Conservation (phyloP, 2,113 vertebrate genomes). For the Lichenostomus cassidix region DNA sequence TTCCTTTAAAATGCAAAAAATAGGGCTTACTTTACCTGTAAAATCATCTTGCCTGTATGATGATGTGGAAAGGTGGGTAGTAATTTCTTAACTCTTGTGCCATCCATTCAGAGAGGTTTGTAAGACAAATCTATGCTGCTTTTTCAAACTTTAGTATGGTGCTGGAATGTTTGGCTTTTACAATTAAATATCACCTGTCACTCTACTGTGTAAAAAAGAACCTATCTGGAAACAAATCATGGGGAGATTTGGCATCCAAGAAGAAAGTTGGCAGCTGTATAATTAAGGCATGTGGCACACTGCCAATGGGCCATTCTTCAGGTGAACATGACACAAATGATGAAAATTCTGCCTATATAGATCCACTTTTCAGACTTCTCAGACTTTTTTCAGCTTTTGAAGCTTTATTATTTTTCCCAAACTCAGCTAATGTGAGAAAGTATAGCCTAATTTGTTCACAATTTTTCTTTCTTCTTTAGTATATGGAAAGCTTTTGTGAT, state of each 20-base stretch:
- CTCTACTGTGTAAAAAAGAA: background rate
- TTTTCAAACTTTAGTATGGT: background rate
- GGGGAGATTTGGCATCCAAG: background rate
- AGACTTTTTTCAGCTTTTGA: background rate
- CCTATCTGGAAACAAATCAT: conserved; percentile 9
- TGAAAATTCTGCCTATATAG: background rate
- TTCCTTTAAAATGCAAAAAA: background rate
- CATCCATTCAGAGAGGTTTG: background rate
- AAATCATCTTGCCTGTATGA: background rate
- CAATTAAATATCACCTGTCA: background rate
- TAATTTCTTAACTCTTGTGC: background rate
- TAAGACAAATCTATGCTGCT: background rate
- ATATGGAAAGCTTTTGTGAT: background rate
- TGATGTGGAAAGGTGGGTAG: background rate
- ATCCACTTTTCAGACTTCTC: background rate
- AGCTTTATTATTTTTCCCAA: background rate
- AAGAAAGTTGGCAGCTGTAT: background rate
- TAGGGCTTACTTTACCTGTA: background rate
- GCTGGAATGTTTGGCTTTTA: background rate
- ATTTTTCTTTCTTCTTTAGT: background rate
- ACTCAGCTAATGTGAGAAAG: background rate
- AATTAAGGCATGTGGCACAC: background rate
- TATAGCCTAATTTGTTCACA: conserved; percentile 1
- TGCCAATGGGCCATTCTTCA: conserved; percentile 16
- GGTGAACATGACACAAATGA: conserved; percentile 9